Conservation (phyloP, 2,113 vertebrate genomes). For the Oxygymnocypris stewartii region DNA sequence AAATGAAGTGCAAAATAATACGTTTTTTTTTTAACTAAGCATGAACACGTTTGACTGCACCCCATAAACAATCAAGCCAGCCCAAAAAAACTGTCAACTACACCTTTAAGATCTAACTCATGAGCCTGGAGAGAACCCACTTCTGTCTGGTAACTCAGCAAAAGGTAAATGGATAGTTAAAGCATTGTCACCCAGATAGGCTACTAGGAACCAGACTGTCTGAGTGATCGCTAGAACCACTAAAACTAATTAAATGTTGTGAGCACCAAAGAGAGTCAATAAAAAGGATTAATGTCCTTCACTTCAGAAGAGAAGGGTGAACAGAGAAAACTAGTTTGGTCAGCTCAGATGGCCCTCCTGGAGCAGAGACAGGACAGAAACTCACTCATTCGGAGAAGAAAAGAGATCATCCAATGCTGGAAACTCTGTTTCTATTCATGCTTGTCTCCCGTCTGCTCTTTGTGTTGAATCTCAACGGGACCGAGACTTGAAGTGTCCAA, state of each 20-base stretch:
- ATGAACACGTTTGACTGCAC: too few relatives aligned
- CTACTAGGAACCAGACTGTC: background rate
- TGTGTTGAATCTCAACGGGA: constrained; percentile 12
- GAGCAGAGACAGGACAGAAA: background rate
- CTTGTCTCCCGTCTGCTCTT: background rate
- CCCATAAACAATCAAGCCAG: too few relatives aligned
- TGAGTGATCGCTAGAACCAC: background rate
- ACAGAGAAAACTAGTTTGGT: background rate
- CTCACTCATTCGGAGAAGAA: constrained; percentile 6
- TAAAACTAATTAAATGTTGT: constrained; percentile 21
- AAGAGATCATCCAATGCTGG: background rate
- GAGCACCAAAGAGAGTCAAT: constrained; percentile 24
- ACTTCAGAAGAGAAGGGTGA: constrained; percentile 12
- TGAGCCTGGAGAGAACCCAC: background rate
- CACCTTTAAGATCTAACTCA: background rate
- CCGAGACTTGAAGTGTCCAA: background rate
- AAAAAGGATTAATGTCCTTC: constrained; percentile 30
- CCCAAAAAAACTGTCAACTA: too few relatives aligned
- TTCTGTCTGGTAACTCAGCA: background rate
- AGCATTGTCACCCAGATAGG: background rate
- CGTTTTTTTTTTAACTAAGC: too few relatives aligned
- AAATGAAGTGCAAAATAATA: too few relatives aligned
- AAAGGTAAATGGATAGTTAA: background rate
- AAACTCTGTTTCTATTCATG: constrained; percentile 10
- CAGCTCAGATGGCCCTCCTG: background rate